Evolutionary conservation across 2,888 invertebrate species (phyloP).

Genomic region (Drosophila atripex): DNA sequence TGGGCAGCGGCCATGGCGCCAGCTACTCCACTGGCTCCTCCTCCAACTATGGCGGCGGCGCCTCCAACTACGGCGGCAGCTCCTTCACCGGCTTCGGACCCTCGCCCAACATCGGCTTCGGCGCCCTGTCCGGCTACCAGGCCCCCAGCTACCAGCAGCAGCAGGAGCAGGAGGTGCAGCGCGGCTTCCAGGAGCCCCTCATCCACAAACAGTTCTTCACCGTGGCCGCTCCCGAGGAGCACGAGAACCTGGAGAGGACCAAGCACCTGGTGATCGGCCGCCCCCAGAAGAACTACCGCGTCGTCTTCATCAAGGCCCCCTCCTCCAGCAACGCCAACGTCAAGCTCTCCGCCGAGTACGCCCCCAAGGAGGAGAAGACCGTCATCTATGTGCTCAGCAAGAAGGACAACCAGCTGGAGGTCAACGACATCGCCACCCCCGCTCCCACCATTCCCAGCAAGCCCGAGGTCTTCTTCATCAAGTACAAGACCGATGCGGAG

Average conservation of each 20-base stretch:
- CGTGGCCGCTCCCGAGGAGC: conserved; percentile 82
- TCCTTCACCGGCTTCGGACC: conserved; percentile 55
- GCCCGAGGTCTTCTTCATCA: conserved; percentile 83
- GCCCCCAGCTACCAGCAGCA: conserved; percentile 60
- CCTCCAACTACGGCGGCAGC: conserved; percentile 26
- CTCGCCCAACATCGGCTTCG: conserved; percentile 61
- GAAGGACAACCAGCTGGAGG: conserved; percentile 79
- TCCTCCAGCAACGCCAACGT: conserved; percentile 74
- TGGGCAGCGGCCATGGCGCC: conserved; percentile 7
- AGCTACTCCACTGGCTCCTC: conserved; percentile 22
- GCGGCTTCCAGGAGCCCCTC: conserved; percentile 67
- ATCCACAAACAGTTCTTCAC: conserved; percentile 82
- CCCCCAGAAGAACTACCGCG: conserved; percentile 81
- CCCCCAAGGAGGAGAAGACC: conserved; percentile 82
- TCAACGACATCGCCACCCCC: conserved; percentile 81
- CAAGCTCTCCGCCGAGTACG: conserved; percentile 79
- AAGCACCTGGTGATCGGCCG: conserved; percentile 81
- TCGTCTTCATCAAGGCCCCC: conserved; percentile 83
- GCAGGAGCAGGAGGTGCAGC: conserved; percentile 59
- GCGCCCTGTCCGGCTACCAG: conserved; percentile 56
- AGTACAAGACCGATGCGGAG: conserved; percentile 83
- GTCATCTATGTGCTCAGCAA: conserved; percentile 83
- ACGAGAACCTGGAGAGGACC: conserved; percentile 70
- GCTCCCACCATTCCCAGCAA: conserved; percentile 82
- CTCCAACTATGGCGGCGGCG: conserved; percentile 19